A percentile compares a stretch with the other conserved stretches of the same genome.
Conservation (phyloP, 2,797 vertebrate genomes). For the Harpagifer antarcticus region DNA sequence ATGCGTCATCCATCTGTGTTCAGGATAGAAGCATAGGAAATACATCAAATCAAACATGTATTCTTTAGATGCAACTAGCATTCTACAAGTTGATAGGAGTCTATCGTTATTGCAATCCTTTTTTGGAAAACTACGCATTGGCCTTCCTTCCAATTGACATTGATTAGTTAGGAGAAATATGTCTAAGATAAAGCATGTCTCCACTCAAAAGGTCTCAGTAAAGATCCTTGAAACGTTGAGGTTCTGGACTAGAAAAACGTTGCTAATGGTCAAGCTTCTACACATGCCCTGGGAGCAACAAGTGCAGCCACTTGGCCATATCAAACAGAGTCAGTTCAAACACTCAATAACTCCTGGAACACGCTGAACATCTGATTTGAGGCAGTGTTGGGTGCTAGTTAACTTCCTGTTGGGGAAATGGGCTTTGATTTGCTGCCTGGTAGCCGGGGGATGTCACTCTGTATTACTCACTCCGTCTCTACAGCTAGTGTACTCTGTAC, state of each 20-base stretch:
- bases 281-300: conserved; percentile 11
- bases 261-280: not conserved
- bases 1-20: not conserved
- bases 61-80: not conserved
- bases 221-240: not conserved
- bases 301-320: conserved; percentile 5
- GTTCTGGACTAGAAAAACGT: not conserved
- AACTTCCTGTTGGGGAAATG: conserved; percentile 73
- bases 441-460: conserved; percentile 65
- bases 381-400: conserved; percentile 64
- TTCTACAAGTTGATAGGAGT: not conserved
- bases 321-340: conserved; percentile 25
- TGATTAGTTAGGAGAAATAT: not conserved
- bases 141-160: not conserved
- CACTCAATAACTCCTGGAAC: conserved; percentile 45
- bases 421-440: conserved; percentile 77
- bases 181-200: not conserved
- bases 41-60: not conserved
- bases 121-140: not conserved
- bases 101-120: not conserved
- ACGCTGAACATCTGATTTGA: conserved; percentile 54
- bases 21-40: not conserved
- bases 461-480: conserved; percentile 73
- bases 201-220: not conserved
- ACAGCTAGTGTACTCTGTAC: conserved; percentile 61